Percentiles rank a stretch among this genome's conserved stretches.
Conservation (phyloP, 2,888 invertebrate species). For the Melinaea menophilus region DNA sequence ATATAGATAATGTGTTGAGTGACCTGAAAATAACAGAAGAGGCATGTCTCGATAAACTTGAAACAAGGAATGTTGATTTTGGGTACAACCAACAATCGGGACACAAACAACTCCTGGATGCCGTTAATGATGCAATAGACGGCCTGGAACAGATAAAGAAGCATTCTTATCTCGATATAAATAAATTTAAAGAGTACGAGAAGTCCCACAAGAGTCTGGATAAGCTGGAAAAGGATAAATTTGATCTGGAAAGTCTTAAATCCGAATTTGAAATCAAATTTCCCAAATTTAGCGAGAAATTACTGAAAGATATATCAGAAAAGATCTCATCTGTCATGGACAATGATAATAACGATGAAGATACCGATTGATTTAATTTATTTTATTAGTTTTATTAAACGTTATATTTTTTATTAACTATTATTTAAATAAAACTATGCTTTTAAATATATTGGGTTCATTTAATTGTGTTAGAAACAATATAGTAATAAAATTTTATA, state of each 20-base stretch:
- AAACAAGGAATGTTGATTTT: slow-evolving; percentile 60
- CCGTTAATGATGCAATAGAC: slow-evolving; percentile 61
- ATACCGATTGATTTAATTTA: slow-evolving; percentile 28
- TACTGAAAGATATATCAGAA: slow-evolving; percentile 59
- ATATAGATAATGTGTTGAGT: slow-evolving; percentile 42
- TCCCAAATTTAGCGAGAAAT: slow-evolving; percentile 56
- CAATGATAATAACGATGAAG: slow-evolving; percentile 38
- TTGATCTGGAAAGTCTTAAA: slow-evolving; percentile 53
- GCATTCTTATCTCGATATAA: slow-evolving; percentile 53
- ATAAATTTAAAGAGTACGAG: slow-evolving; percentile 55
- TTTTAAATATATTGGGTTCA: no score
- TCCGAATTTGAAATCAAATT: slow-evolving; percentile 55
- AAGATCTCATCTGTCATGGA: slow-evolving; percentile 53
- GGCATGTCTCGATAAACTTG: slow-evolving; percentile 51
- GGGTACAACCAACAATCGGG: slow-evolving; percentile 58
- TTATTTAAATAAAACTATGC: not conserved
- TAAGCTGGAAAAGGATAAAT: slow-evolving; percentile 47
- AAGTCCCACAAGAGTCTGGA: slow-evolving; percentile 42
- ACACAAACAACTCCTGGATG: slow-evolving; percentile 60
- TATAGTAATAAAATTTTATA: no score
- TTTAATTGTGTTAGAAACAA: no score
- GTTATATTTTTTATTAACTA: not conserved
- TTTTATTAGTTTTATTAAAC: slow-evolving; percentile 10
- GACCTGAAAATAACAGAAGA: slow-evolving; percentile 48
- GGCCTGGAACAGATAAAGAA: slow-evolving; percentile 62